A percentile compares a stretch with the other conserved stretches of the same genome.
phyloP scores from a whole-genome alignment of 2,113 vertebrate genomes.

The Pyrgilauda ruficollis region DNA sequence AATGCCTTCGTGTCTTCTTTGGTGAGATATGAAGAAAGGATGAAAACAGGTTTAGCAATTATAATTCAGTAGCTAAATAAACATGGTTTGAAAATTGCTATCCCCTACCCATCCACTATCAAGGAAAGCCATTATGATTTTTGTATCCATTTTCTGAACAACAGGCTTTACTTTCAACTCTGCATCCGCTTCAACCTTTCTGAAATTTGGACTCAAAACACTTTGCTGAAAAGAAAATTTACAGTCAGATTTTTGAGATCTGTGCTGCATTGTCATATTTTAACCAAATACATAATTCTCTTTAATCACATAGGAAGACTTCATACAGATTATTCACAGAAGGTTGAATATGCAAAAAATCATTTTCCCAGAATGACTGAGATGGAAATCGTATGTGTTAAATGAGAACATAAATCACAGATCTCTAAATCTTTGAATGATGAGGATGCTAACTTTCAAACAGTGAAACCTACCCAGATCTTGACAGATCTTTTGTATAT shows the following conservation, averaged over 20 bases:
- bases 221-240: neutral
- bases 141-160: neutral
- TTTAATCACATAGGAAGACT: neutral
- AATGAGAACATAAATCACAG: neutral
- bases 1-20: neutral
- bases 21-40: neutral
- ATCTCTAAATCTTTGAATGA: neutral
- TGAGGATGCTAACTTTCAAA: neutral
- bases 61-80: neutral
- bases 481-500: neutral
- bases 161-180: neutral
- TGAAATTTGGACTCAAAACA: neutral
- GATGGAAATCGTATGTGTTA: neutral
- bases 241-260: neutral
- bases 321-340: neutral
- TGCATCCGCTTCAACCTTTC: neutral
- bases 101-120: neutral
- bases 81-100: neutral
- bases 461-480: neutral
- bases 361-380: neutral
- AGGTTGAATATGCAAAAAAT: neutral
- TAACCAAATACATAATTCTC: neutral
- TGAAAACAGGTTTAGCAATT: neutral
- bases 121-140: neutral
- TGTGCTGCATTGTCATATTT: neutral